Base-by-base conservation (phyloP, 2,888 invertebrate species). In the Lasioglossum oenotherae region DNA sequence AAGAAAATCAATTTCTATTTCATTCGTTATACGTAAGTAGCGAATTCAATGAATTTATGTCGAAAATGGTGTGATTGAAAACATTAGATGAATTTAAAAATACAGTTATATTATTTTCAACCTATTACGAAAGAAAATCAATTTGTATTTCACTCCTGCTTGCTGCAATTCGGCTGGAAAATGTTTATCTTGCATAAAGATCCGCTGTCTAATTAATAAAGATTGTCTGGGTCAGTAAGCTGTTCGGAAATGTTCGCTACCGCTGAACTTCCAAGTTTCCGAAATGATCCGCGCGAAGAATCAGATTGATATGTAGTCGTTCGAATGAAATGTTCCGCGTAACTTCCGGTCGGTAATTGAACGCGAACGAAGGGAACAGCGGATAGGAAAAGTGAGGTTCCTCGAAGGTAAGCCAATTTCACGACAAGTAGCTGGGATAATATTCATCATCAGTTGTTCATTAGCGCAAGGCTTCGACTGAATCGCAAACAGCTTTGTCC, bases 341-440 rank as follows among this genome's bases (percentile, higher is more conserved):
- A 12, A 19, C 38, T 69, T 69, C 8, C 67, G 38, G 23, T 38
- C 78, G 74, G 86, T 87, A 84, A 75, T 85, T 81, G 87, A 85
- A 87, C 64, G 80, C 77, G 89, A 77, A 78, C 49, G 74, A 82
- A 76, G 72, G 78, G 74, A 46, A 69, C 60, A 60, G 72, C 57
- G 76, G 78, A 67, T 82, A 77, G 53, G 71, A 75, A 78, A 31
- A 85, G 73, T 76, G 19, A 53, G 79, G 85, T 88, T 73, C 38
- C 76, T 71, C 72, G n/a, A 44, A 69, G 80, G 81, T 82, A 78
- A 76, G 64, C 60, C 72, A 69, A 80, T 73, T 71, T 44, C 64
- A 76, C 78, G 77, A 81, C 84, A 82, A 80, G 89, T 78, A 71
- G 67, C 67, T 75, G 82, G 71, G 81, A 31, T 64, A 75, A 86